Base-by-base conservation (phyloP, 2,797 vertebrate genomes). In the Sebastes cheni region DNA sequence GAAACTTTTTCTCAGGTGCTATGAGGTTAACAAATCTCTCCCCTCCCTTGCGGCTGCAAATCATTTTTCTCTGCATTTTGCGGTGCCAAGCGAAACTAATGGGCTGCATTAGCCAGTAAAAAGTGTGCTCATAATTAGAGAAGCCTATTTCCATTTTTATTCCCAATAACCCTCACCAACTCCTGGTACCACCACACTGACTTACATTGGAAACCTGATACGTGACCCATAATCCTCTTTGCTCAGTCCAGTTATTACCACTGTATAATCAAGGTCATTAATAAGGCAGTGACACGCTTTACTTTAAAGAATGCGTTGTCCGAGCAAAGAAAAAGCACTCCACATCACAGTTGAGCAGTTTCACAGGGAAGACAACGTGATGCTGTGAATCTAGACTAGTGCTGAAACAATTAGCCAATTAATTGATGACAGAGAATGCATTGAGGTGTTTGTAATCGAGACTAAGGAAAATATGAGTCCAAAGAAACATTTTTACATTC, bases 161-260 rank as follows among this genome's bases (percentile, higher is more conserved):
- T 59, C 60, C 6, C 36, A 82, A 74, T 52, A 71, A 60, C 18
- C n/a, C 18, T 5, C 18, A 20, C 30, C 9, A 4, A 34, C 50
- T 65, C 65, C 50, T 18, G 71, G 46, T 34, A 30, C 27, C 30
- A n/a, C n/a, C 18, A 39, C 36, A 32, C 9, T 10, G 46, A 78
- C 36, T 29, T 10, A 75, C 54, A 56, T 64, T 64, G 8, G 74
- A 82, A 75, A 79, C 23, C 72, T 7, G 4, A 64, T 22, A 71
- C 27, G 5, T 66, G 54, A 69, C 54, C 76, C 67, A 81, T 75
- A 81, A 86, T 69, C 42, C 67, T 77, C 68, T 56, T 6, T 54
- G 54, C 77, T 69, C 64, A 39, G 75, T 65, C 36, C 64, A 64
- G 39, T 75, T 75, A 74, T 59, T 52, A 72, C 18, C 58, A 34